Percentiles rank a stretch among this genome's conserved stretches.
phyloP scores from a whole-genome alignment of 1,140 invertebrate genomes.

The Schlechtendalia chinensis region DNA sequence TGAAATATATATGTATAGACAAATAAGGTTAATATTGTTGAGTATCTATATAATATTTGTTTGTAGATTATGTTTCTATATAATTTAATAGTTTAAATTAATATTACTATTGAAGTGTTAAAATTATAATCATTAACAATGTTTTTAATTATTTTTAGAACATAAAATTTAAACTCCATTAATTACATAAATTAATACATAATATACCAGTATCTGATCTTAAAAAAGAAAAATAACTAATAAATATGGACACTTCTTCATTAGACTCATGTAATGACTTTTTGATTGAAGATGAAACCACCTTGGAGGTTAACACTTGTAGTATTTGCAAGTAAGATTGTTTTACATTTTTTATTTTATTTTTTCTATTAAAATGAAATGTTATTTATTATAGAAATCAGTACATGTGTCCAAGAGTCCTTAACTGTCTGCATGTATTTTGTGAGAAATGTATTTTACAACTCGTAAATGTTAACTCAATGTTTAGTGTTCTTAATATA shows the following conservation, averaged over 20 bases:
- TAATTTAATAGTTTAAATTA: no score
- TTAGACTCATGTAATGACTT: constrained; percentile 42
- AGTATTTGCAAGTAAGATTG: constrained; percentile 48
- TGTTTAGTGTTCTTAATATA: constrained; percentile 58
- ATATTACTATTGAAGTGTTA: no score
- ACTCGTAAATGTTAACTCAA: constrained; percentile 64
- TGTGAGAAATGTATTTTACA: constrained; percentile 85
- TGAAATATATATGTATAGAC: no score
- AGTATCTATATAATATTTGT: no score
- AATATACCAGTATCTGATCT: background rate
- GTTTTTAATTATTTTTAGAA: background rate
- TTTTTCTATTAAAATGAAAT: background rate
- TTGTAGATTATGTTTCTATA: no score
- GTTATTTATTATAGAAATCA: constrained; percentile 52
- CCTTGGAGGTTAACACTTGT: constrained; percentile 29
- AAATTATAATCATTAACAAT: no score
- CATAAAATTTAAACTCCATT: background rate
- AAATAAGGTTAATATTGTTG: no score
- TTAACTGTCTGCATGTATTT: constrained; percentile 90
- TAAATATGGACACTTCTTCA: constrained; percentile 35
- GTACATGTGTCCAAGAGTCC: constrained; percentile 77
- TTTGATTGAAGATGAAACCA: constrained; percentile 41
- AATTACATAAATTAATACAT: background rate
- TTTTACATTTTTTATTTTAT: background rate
- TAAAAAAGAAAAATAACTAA: background rate